Conservation (phyloP, 2,113 vertebrate genomes). For the Noctilio leporinus region DNA sequence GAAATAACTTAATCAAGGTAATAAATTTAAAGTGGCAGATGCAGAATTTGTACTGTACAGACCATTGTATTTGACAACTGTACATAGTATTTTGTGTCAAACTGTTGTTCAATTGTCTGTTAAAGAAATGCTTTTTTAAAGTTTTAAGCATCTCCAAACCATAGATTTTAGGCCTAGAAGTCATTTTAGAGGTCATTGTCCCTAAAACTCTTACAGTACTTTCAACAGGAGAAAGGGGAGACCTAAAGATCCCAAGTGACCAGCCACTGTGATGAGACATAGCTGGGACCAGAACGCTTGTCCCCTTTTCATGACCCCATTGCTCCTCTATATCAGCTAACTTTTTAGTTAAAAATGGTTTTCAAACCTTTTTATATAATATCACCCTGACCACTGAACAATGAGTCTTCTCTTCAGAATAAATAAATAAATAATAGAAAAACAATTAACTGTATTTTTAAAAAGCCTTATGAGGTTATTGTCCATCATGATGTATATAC, state of each 20-base stretch:
- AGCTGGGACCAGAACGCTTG: background rate
- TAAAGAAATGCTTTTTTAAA: background rate
- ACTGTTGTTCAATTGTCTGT: background rate
- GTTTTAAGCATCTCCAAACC: background rate
- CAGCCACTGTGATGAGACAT: background rate
- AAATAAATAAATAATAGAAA: background rate
- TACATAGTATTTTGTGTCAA: background rate
- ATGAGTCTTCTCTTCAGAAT: background rate
- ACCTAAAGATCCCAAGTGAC: background rate
- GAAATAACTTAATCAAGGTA: background rate
- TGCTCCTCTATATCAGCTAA: background rate
- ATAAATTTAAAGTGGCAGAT: background rate
- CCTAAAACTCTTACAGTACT: background rate
- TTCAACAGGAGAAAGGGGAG: background rate
- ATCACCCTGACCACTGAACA: background rate
- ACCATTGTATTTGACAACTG: background rate
- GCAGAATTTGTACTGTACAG: background rate
- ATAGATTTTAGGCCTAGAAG: background rate
- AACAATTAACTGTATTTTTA: background rate
- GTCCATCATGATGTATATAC: background rate
- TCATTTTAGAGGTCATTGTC: background rate
- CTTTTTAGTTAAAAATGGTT: background rate
- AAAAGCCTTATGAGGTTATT: background rate
- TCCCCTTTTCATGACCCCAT: background rate
- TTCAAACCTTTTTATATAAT: background rate